Percentiles rank a stretch among this genome's conserved stretches.
phyloP scores from a whole-genome alignment of 2,113 vertebrate genomes.

The Holacanthus passer region DNA sequence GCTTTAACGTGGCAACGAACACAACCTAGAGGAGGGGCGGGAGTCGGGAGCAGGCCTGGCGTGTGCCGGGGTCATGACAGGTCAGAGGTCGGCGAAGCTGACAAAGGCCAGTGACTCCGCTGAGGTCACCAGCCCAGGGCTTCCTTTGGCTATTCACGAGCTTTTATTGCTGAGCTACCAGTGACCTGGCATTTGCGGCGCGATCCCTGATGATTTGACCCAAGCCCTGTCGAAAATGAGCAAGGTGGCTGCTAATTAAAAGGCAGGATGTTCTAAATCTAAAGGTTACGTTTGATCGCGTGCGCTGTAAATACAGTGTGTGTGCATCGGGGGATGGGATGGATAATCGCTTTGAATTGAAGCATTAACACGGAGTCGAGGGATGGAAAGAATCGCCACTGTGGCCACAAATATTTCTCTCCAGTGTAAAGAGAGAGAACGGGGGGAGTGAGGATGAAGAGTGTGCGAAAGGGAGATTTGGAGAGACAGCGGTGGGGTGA shows the following conservation, averaged over 20 bases:
- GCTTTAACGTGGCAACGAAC: slow-evolving; percentile 66
- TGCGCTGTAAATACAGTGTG: background rate
- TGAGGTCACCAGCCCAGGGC: slow-evolving; percentile 52
- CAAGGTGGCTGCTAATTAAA: slow-evolving; percentile 44
- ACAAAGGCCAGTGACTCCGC: slow-evolving; percentile 63
- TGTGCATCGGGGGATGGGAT: background rate
- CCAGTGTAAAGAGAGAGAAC: slow-evolving; percentile 17
- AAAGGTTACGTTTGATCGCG: slow-evolving; percentile 42
- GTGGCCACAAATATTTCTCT: slow-evolving; percentile 23
- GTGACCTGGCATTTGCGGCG: slow-evolving; percentile 64
- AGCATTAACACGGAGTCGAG: slow-evolving; percentile 10
- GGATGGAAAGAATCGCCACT: slow-evolving; percentile 39
- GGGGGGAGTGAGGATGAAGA: background rate
- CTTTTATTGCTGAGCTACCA: slow-evolving; percentile 48
- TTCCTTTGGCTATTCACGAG: slow-evolving; percentile 33
- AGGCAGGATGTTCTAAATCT: slow-evolving; percentile 8
- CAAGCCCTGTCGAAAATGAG: slow-evolving; percentile 7
- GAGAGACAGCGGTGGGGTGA: slow-evolving; percentile 45
- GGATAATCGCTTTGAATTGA: slow-evolving; percentile 12
- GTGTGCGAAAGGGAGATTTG: slow-evolving; percentile 42
- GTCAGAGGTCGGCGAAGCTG: slow-evolving; percentile 68
- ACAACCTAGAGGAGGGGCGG: slow-evolving; percentile 24
- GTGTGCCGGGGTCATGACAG: slow-evolving; percentile 69
- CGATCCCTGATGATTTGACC: slow-evolving; percentile 42
- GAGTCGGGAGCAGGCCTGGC: slow-evolving; percentile 51